Evolutionary conservation across 2,797 vertebrate species (phyloP).

Genomic region (Ceyx erithaca): DNA sequence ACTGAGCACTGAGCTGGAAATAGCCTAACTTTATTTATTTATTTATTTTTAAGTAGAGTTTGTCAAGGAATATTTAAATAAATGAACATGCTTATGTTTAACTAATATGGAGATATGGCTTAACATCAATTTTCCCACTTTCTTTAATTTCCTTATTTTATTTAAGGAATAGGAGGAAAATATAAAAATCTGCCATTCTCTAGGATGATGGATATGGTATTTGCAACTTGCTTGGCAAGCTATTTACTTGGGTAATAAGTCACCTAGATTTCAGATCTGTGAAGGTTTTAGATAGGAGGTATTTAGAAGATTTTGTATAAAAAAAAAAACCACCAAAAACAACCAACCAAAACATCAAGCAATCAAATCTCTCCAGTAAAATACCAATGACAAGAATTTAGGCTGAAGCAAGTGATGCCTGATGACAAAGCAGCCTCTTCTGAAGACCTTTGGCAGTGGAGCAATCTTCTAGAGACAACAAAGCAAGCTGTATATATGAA

Average conservation of each 20-base stretch:
- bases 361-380: not conserved
- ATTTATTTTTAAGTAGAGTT: no score
- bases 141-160: not conserved
- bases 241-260: not conserved
- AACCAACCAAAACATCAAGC: not conserved
- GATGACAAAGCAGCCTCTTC: not conserved
- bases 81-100: not conserved
- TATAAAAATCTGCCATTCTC: not conserved
- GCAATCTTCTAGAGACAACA: not conserved
- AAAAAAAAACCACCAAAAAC: not conserved
- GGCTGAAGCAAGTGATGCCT: not conserved
- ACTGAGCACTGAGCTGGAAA: not conserved
- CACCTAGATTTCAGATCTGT: not conserved
- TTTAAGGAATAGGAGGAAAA: not conserved
- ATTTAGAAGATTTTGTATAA: not conserved
- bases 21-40: no score
- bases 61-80: not conserved
- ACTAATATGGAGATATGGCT: not conserved
- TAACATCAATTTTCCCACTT: not conserved
- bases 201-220: not conserved
- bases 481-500: not conserved
- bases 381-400: not conserved
- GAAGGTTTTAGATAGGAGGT: not conserved
- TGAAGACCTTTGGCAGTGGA: not conserved
- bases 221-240: not conserved